phyloP scores from a whole-genome alignment of 2,113 vertebrate species.

The Acrocephalus kingi region DNA sequence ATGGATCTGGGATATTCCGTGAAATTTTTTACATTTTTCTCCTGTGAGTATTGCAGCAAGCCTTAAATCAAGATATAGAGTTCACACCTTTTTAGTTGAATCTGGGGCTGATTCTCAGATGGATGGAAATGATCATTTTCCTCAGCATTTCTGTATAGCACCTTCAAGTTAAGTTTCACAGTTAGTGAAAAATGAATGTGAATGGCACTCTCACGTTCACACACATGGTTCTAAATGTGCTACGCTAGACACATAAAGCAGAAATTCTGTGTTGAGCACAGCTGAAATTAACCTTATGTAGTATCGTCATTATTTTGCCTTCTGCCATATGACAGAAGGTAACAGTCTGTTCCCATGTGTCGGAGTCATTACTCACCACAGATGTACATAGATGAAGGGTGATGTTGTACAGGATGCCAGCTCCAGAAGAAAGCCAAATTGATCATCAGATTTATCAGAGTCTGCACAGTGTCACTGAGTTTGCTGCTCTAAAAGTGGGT shows the following conservation, averaged over 20 bases:
- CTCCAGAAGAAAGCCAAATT: background rate
- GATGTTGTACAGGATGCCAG: background rate
- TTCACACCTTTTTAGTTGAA: background rate
- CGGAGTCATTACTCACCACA: background rate
- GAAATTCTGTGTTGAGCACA: background rate
- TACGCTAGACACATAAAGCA: background rate
- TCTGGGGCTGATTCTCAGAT: background rate
- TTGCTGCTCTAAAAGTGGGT: background rate
- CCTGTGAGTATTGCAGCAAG: background rate
- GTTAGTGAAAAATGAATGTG: background rate
- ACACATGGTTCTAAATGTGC: rapidly evolving
- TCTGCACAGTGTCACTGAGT: background rate
- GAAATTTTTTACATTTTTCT: background rate
- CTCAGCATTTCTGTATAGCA: background rate
- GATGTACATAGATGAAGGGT: background rate
- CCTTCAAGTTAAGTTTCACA: background rate
- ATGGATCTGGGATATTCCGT: background rate
- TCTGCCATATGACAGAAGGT: constrained; percentile 12
- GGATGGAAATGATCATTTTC: background rate
- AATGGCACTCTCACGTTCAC: background rate
- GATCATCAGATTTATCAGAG: background rate
- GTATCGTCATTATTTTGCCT: background rate
- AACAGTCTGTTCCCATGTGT: background rate
- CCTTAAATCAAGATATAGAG: background rate
- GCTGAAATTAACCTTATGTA: background rate